phyloP scores from a whole-genome alignment of 1,140 invertebrate genomes.

The Pseudomyrmex sp. region DNA sequence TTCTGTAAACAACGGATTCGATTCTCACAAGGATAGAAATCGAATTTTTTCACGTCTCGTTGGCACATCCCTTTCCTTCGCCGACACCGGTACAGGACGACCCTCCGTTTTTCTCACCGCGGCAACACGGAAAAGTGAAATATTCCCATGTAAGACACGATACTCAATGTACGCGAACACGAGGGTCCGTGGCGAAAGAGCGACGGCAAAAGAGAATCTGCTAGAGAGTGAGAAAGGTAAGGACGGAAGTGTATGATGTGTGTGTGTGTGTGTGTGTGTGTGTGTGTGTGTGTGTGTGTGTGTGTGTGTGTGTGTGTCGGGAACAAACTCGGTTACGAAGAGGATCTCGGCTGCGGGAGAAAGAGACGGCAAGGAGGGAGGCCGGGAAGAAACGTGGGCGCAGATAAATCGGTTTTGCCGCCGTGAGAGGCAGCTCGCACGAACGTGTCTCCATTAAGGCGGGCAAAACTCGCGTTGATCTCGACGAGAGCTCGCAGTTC shows the following conservation, averaged over 20 bases:
- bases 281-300: not conserved
- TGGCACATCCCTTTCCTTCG: constrained; percentile 30
- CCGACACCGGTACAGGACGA: constrained; percentile 30
- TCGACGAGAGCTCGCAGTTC: constrained; percentile 62
- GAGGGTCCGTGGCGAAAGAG: constrained; percentile 49
- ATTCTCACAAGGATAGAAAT: constrained; percentile 35
- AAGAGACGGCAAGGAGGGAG: constrained; percentile 11
- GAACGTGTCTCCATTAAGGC: constrained; percentile 82
- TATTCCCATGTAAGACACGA: constrained; percentile 79
- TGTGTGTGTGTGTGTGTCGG: not conserved
- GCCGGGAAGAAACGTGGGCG: constrained; percentile 75
- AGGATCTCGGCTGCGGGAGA: constrained; percentile 26
- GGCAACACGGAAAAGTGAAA: constrained; percentile 79
- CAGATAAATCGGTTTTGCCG: constrained; percentile 82
- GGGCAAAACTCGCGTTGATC: constrained; percentile 71
- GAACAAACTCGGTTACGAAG: constrained; percentile 52
- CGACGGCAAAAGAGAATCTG: constrained; percentile 50
- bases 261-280: not conserved
- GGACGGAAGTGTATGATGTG: constrained; percentile 26
- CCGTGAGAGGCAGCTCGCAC: constrained; percentile 77
- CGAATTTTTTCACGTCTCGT: constrained; percentile 39
- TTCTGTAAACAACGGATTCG: constrained; percentile 35
- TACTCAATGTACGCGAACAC: constrained; percentile 72
- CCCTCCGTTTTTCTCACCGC: constrained; percentile 63
- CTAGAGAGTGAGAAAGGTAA: constrained; percentile 38